These are phyloP conservation scores for Molanna angustata DNA, from an alignment of 2,888 invertebrate species.

Conservation along the genomic window DNA sequence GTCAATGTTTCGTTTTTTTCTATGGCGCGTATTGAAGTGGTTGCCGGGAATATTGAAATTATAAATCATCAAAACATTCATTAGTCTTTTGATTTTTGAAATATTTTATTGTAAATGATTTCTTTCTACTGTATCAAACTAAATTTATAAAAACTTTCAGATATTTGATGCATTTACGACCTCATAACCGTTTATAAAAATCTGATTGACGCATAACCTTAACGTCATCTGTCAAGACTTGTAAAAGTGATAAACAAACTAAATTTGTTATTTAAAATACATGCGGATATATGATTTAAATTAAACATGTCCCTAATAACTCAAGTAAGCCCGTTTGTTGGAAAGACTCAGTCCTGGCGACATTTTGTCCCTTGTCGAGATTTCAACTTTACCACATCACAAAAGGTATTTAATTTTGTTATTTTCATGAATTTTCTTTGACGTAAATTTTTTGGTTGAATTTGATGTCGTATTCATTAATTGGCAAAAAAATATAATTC, in stretches of 20 bases:
- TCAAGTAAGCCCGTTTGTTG: conserved; percentile 56
- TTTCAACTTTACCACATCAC: conserved; percentile 62
- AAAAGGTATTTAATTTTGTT: conserved; percentile 55
- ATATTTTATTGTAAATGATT: too few species aligned
- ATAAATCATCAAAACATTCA: too few species aligned
- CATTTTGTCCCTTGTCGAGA: conserved; percentile 45
- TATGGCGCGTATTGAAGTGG: too few species aligned
- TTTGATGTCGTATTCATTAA: too few species aligned
- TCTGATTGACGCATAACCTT: conserved; percentile 27
- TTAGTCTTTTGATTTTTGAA: too few species aligned
- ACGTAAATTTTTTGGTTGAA: neutral
- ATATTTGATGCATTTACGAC: too few species aligned
- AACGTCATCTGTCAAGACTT: conserved; percentile 24
- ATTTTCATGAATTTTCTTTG: neutral
- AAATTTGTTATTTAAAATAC: conserved; percentile 17
- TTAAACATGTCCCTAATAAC: conserved; percentile 49
- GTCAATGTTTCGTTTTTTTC: too few species aligned
- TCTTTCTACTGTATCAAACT: too few species aligned
- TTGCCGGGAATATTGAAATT: too few species aligned
- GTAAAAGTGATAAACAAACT: conserved; percentile 10
- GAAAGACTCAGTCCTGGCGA: conserved; percentile 55
- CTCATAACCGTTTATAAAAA: too few species aligned
- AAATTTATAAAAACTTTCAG: too few species aligned
- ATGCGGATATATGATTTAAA: conserved; percentile 10
- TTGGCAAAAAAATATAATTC: too few species aligned